Base-by-base conservation (phyloP, 2,113 vertebrate species). In the Rhinopomastus cyanomelas region DNA sequence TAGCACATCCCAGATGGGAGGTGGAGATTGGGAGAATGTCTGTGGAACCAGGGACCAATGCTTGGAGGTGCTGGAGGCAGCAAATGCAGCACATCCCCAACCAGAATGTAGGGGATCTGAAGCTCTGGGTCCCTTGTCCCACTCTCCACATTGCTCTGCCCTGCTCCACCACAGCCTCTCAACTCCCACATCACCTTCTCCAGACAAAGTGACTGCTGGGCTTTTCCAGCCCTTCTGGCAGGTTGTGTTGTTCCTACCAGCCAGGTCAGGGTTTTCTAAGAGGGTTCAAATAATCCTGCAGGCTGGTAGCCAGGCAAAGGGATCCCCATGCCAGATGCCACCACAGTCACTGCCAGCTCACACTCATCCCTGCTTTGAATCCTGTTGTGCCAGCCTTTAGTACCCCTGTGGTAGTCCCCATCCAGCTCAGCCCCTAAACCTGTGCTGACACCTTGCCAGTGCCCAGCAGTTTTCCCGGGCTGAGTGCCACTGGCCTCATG, bases 401-500 rank as follows among this genome's bases (percentile, higher is more conserved):
- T 59, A 26, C 49, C 19, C 1, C 67, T 42, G 34, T 4, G 6
- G 34, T 30, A 30, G 6, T 62, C 6, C 4, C n/a, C 27, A 16
- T 16, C 46, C 71, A 46, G 26, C 64, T 53, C 67, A 39, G 46
- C 14, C 27, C 49, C 32, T 56, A 32, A 44, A 49, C 29, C 46
- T 34, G 32, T 3, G 1, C 51, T 3, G 3, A 29, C 67, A 49
- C 17, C 42, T 48, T 26, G 27, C 26, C 30, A 25, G 57, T 1
- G 5, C 16, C 80, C 59, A 37, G 59, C 2, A 2, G 34, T 62
- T 23, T 23, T 67, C 84, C 60, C 11, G 0, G 0, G 59, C 48
- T 1, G 0, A 69, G 6, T 44, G 64, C 59, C 4, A 1, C 49
- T 1, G 0, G n/a, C 81, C 19, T 0, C 1, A 16, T 64, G 1